Conservation (phyloP, 2,113 vertebrate species). For the Hemichromis elongatus region DNA sequence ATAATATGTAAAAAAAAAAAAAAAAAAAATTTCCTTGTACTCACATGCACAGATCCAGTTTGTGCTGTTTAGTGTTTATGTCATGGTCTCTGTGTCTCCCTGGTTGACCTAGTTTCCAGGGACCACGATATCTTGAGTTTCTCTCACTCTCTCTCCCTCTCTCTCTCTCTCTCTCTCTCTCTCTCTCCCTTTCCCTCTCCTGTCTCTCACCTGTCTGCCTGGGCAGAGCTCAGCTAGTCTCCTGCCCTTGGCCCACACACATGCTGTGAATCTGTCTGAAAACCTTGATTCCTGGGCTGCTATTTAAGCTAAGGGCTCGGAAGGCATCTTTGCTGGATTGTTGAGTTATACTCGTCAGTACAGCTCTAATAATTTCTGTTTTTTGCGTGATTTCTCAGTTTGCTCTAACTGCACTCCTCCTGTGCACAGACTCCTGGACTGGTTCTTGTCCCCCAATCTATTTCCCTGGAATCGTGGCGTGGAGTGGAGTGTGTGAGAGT, state of each 20-base stretch:
- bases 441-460: not conserved
- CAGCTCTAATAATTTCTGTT: not conserved
- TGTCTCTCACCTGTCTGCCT: not conserved
- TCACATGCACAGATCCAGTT: no score
- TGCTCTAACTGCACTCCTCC: rapidly evolving
- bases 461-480: not conserved
- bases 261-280: not conserved
- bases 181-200: no score
- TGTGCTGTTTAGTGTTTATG: no score
- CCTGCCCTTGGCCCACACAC: not conserved
- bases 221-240: not conserved
- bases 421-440: not conserved
- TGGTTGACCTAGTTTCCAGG: not conserved
- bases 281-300: not conserved
- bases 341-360: not conserved
- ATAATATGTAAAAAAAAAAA: no score
- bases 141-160: not conserved
- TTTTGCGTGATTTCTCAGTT: rapidly evolving
- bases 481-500: not conserved
- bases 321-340: not conserved
- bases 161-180: no score
- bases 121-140: not conserved
- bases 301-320: not conserved
- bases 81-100: not conserved
- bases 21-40: no score